Percentiles rank a stretch among this genome's conserved stretches.
Conservation (phyloP, 2,797 vertebrate species). For the Pangasius macronema region DNA sequence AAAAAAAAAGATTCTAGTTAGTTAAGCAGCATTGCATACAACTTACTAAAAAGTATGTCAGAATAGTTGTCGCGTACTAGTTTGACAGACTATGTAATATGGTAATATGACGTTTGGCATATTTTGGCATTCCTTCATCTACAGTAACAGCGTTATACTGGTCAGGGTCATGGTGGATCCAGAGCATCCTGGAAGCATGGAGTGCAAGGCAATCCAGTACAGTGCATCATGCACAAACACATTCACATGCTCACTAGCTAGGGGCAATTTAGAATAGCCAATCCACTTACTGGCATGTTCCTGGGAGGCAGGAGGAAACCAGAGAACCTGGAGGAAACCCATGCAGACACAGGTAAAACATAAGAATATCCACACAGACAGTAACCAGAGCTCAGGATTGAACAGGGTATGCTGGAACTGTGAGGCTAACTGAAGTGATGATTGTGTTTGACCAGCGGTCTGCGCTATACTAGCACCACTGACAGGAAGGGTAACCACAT, state of each 20-base stretch:
- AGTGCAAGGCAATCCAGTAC: background rate
- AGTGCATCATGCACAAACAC: background rate
- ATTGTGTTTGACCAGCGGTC: conserved; percentile 6
- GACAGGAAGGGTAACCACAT: background rate
- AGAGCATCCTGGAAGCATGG: background rate
- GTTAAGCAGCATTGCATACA: background rate
- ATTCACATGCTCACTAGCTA: background rate
- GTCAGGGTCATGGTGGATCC: background rate
- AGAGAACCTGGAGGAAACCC: background rate
- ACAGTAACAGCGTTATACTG: background rate
- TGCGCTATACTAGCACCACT: background rate
- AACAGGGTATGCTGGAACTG: background rate
- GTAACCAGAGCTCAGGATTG: background rate
- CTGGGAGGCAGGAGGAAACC: background rate
- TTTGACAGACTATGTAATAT: background rate
- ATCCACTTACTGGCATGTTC: background rate
- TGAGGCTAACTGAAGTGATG: background rate
- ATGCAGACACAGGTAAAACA: background rate
- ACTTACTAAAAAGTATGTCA: background rate
- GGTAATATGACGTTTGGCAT: background rate
- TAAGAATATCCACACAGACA: background rate
- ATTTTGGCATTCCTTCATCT: background rate
- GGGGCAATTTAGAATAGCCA: background rate
- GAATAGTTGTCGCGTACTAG: background rate
- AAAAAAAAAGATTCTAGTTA: background rate